Evolutionary conservation across 1,140 invertebrate genomes (phyloP).

Genomic region (Sarcophaga bullata): DNA sequence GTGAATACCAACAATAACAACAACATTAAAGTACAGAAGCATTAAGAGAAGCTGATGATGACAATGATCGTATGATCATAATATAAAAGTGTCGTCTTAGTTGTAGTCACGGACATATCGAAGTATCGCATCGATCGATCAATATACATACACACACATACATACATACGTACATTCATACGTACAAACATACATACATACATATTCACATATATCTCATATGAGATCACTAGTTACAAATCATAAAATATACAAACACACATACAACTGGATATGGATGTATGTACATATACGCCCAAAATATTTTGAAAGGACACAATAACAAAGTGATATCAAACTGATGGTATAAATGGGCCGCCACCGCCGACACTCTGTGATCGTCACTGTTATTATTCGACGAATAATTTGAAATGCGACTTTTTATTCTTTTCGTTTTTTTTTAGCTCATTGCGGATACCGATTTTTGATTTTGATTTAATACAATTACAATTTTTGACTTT

Average conservation of each 20-base stretch:
- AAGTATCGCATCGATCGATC: background rate
- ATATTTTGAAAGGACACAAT: slow-evolving; percentile 14
- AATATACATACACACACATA: too few species aligned
- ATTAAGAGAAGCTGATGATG: background rate
- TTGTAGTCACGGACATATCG: slow-evolving; percentile 27
- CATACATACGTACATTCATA: too few species aligned
- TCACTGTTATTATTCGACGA: slow-evolving; percentile 5
- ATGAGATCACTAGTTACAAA: slow-evolving; percentile 37
- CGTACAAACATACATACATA: too few species aligned
- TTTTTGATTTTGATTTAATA: slow-evolving; percentile 38
- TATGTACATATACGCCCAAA: slow-evolving; percentile 7
- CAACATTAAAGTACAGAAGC: too few species aligned
- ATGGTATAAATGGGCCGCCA: background rate
- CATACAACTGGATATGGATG: background rate
- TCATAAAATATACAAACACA: slow-evolving; percentile 43
- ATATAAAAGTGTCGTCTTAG: slow-evolving; percentile 46
- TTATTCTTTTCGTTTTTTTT: background rate
- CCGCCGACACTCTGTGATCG: slow-evolving; percentile 28
- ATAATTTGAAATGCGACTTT: slow-evolving; percentile 44
- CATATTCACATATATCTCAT: too few species aligned
- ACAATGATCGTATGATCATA: slow-evolving; percentile 13
- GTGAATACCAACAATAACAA: too few species aligned
- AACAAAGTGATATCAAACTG: slow-evolving; percentile 21
- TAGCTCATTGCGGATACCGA: too few species aligned
- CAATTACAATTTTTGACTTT: slow-evolving; percentile 39